Conservation (phyloP, 2,113 vertebrate genomes). For the Anarrhichthys ocellatus region DNA sequence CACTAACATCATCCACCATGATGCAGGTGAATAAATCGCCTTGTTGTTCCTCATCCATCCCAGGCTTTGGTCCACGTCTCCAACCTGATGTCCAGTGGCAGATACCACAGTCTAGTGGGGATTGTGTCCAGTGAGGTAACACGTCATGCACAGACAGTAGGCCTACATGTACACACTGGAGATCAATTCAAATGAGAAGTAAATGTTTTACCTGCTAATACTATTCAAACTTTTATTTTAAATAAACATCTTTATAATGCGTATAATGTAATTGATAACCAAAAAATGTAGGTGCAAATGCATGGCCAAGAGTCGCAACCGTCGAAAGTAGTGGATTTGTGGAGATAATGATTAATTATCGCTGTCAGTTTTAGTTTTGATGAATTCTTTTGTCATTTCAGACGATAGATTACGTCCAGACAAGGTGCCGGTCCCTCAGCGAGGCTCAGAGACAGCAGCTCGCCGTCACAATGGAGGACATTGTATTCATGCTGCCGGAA, state of each 20-base stretch:
- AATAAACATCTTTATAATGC: too few species aligned
- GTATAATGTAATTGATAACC: not conserved
- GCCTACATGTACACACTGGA: not conserved
- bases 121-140: constrained; percentile 72
- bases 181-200: not conserved
- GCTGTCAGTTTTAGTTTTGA: not conserved
- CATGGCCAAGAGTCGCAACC: not conserved
- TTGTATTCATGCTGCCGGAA: constrained; percentile 70
- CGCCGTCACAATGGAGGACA: constrained; percentile 59
- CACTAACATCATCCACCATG: not conserved
- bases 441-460: constrained; percentile 57
- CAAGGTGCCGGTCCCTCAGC: constrained; percentile 47
- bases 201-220: not conserved
- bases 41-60: not conserved
- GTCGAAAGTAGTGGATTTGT: not conserved
- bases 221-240: not conserved
- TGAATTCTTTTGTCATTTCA: constrained; percentile 4
- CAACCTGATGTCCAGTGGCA: constrained; percentile 63
- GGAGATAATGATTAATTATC: too few species aligned
- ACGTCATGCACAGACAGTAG: not conserved
- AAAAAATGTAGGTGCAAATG: not conserved
- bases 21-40: constrained; percentile 6
- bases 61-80: constrained; percentile 77
- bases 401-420: constrained; percentile 61
- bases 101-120: constrained; percentile 59